These are phyloP conservation scores for Hoplias malabaricus DNA, from an alignment of 2,113 vertebrate genomes.

Conservation along the genomic window DNA sequence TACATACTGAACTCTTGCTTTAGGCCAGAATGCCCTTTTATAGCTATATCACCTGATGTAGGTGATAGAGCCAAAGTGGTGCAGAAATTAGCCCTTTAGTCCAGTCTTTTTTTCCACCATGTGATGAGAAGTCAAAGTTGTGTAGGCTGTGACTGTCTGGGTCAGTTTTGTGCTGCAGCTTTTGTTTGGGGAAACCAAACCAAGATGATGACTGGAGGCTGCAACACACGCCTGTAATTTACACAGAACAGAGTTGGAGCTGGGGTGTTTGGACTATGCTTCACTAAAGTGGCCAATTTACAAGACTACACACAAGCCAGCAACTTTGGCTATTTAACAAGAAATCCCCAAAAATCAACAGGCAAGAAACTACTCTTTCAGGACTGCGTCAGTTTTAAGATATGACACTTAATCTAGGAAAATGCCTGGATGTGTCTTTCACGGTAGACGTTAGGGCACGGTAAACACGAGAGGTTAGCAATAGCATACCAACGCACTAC, in stretches of 20 bases:
- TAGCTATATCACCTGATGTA: no score
- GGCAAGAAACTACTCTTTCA: no score
- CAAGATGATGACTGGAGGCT: conserved; percentile 13
- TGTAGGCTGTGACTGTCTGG: background rate
- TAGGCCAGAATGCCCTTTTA: no score
- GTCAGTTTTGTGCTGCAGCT: background rate
- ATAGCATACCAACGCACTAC: background rate
- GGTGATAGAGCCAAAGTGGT: background rate
- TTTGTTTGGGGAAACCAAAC: background rate
- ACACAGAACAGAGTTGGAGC: background rate
- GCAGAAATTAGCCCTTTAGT: background rate
- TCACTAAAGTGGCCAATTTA: background rate
- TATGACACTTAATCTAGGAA: no score
- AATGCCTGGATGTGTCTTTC: no score
- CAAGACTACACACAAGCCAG: conserved; percentile 3
- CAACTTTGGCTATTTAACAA: conserved; percentile 13
- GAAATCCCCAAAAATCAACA: background rate
- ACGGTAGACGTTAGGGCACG: conserved; percentile 7
- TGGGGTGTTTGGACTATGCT: background rate
- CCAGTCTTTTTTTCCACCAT: background rate
- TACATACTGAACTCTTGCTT: no score
- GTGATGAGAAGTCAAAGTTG: background rate
- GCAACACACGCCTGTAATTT: background rate
- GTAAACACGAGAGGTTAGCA: background rate
- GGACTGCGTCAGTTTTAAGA: no score